phyloP scores from a whole-genome alignment of 2,888 invertebrate species.

The Elaeidobius kamerunicus region DNA sequence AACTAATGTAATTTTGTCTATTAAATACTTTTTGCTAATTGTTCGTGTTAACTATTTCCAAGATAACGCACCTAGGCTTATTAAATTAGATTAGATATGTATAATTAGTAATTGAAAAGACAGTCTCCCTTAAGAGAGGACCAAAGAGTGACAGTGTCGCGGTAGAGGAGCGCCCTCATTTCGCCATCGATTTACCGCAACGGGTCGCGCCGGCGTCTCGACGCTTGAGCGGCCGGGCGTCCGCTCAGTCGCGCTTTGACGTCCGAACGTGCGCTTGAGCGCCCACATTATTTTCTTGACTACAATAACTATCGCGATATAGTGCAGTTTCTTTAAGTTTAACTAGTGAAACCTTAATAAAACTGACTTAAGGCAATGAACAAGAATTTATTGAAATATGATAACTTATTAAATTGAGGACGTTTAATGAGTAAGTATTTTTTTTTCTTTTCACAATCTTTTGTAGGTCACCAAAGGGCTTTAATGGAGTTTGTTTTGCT shows the following conservation, averaged over 20 bases:
- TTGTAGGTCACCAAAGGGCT: too few relatives aligned
- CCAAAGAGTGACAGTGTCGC: not conserved
- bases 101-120: too few relatives aligned
- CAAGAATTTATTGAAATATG: not conserved
- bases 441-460: too few relatives aligned
- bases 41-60: too few relatives aligned
- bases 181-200: constrained; percentile 29
- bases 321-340: constrained; percentile 10
- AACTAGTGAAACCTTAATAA: constrained; percentile 4
- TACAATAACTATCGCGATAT: constrained; percentile 10
- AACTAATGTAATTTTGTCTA: too few relatives aligned
- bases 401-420: not conserved
- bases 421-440: constrained; percentile 3
- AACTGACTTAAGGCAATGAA: too few relatives aligned
- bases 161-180: constrained; percentile 12
- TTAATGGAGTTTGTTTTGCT: not conserved
- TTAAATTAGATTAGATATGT: too few relatives aligned
- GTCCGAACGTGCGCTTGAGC: constrained; percentile 8
- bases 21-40: too few relatives aligned
- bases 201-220: constrained; percentile 30
- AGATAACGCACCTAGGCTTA: too few relatives aligned
- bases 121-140: not conserved
- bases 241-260: constrained; percentile 28
- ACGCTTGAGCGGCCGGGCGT: constrained; percentile 27
- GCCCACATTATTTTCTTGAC: constrained; percentile 4